A percentile compares a stretch with the other conserved stretches of the same genome.
These are phyloP conservation scores for Drosophila pachea DNA, from an alignment of 1,140 invertebrate species.

Conservation along the genomic window DNA sequence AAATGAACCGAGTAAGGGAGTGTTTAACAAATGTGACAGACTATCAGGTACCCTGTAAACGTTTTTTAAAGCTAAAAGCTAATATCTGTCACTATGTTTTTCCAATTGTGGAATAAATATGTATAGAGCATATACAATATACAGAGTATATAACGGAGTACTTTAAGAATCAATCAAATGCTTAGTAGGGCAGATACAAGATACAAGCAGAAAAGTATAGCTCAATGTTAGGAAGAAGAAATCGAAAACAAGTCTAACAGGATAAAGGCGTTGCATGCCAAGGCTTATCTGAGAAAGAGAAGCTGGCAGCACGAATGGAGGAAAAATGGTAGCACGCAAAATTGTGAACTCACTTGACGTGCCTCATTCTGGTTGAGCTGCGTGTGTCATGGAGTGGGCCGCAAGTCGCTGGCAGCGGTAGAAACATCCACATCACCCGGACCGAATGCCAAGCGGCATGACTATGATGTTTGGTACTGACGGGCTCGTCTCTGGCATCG, in stretches of 20 bases:
- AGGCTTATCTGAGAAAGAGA: conserved; percentile 57
- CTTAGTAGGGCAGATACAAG: conserved; percentile 1
- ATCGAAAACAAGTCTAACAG: conserved; percentile 67
- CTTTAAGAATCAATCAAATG: conserved; percentile 19
- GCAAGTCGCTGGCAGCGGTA: not conserved
- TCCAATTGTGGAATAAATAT: too few species aligned
- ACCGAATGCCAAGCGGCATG: conserved; percentile 55
- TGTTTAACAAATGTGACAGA: not conserved
- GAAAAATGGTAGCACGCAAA: conserved; percentile 76
- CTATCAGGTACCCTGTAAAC: conserved; percentile 3
- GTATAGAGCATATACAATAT: too few species aligned
- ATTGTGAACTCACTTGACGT: conserved; percentile 77
- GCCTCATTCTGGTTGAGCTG: conserved; percentile 68
- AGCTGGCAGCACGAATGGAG: conserved; percentile 41
- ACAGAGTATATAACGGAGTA: conserved; percentile 11
- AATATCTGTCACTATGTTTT: too few species aligned
- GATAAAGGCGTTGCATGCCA: conserved; percentile 76
- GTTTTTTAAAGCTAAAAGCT: too few species aligned
- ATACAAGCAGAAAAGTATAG: conserved; percentile 14
- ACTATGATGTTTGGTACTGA: conserved; percentile 67
- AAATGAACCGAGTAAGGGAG: conserved; percentile 10
- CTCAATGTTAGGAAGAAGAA: conserved; percentile 29
- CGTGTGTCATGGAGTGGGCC: not conserved
- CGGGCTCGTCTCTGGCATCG: conserved; percentile 48
- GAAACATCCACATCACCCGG: not conserved